Base-by-base conservation (phyloP, 2,888 invertebrate species). In the Ichneumon xanthorius region DNA sequence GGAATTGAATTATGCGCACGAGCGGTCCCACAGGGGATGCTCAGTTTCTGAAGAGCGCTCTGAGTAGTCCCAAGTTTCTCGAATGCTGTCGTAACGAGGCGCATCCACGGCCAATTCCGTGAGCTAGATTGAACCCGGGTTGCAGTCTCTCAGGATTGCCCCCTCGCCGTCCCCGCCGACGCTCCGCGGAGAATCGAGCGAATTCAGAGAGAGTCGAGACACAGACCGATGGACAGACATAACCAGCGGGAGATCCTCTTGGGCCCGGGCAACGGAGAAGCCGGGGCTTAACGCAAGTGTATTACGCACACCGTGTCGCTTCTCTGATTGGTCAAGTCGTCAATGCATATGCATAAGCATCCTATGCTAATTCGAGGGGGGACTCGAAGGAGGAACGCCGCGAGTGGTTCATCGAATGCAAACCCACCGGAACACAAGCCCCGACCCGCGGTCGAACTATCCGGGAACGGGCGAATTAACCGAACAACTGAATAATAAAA, bases 281-380 rank as follows among this genome's bases (percentile, higher is more conserved):
- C 19, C 72, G 30, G 26, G 53, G 45, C 37, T 26, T 55, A 73
- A 48, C 72, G 61, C 30, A 63, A 71, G 80, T 76, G 78, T 30
- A 67, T 68, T 77, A 63, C 61, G 45, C 82, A 77, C 67, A 70
- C 67, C 71, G 78, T 86, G 80, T 81, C 58, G 73, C 81, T 81
- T 53, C 84, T 84, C 86, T 87, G 87, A 88, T 88, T 88, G 88
- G 87, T 88, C 88, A 87, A 88, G 87, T 88, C 84, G 76, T 75
- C 84, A 33, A 85, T 88, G 86, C 88, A 87, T 88, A 88, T 88
- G 86, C 87, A 88, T 87, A 85, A 86, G 87, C 87, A 82, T 40
- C 82, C 82, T 87, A 88, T 88, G 88, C 86, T 86, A 88, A 88
- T 88, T 76, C 37, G 61, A 45, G 9, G 40, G 50, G 65, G 48